A percentile compares a stretch with the other conserved stretches of the same genome.
These are phyloP conservation scores for Heliconius melpomene DNA, from an alignment of 1,140 invertebrate species.

Conservation along the genomic window DNA sequence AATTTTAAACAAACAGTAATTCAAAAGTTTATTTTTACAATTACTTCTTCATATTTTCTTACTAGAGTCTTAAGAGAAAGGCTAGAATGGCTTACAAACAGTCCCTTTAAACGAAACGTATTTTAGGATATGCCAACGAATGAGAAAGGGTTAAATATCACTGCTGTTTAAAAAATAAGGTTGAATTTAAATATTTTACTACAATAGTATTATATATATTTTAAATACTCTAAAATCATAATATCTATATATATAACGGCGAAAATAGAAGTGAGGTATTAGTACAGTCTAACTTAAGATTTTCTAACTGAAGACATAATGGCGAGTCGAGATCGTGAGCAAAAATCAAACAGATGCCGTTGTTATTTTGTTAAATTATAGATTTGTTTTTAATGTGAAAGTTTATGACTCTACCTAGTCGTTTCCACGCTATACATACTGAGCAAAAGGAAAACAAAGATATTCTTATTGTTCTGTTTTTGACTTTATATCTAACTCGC, in stretches of 20 bases:
- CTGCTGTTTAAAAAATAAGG: no score
- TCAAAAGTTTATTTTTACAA: background rate
- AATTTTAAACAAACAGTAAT: constrained; percentile 31
- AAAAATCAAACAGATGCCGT: background rate
- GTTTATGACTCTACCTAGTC: background rate
- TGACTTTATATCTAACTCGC: no score
- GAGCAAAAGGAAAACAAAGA: background rate
- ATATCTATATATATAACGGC: no score
- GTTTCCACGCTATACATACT: background rate
- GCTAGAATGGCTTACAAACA: background rate
- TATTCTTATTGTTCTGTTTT: background rate
- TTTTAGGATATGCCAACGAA: background rate
- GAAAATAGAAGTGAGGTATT: background rate
- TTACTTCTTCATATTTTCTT: background rate
- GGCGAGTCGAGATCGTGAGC: background rate
- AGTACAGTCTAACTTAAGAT: background rate
- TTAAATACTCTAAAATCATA: no score
- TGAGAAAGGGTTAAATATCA: no score
- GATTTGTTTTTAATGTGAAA: constrained; percentile 9
- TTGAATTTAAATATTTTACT: no score
- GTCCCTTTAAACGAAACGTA: background rate
- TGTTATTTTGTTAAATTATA: constrained; percentile 3
- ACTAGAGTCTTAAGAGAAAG: no score
- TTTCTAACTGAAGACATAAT: background rate
- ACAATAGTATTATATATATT: no score